Percentiles rank a stretch among this genome's conserved stretches.
Evolutionary conservation across 2,888 invertebrate species (phyloP).

Genomic region (Drosophila incognita): DNA sequence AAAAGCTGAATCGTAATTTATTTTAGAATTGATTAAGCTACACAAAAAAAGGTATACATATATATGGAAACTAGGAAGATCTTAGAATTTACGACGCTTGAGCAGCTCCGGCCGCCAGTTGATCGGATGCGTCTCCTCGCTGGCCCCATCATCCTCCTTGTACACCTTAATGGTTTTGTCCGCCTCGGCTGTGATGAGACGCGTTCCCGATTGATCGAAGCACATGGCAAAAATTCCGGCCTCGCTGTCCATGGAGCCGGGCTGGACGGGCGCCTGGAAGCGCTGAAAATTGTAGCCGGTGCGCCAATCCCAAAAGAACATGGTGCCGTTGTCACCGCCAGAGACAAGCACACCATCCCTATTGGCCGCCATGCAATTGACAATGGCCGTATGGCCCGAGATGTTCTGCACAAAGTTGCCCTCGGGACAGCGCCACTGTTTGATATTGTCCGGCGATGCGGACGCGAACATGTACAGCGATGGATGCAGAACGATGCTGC

Average conservation of each 20-base stretch:
- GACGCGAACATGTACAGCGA: constrained; percentile 96
- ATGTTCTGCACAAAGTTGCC: constrained; percentile 98
- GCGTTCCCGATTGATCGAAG: constrained; percentile 97
- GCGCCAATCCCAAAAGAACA: constrained; percentile 99
- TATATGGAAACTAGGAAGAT: constrained; percentile 10
- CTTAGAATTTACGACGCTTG: constrained; percentile 94
- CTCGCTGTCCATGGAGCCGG: constrained; percentile 99
- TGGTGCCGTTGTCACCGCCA: constrained; percentile 98
- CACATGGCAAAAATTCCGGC: constrained; percentile 98
- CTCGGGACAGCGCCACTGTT: constrained; percentile 99
- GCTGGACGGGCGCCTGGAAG: constrained; percentile 96
- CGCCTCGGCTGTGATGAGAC: constrained; percentile 98
- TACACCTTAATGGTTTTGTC: constrained; percentile 99
- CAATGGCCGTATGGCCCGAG: constrained; percentile 98
- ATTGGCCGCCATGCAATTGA: constrained; percentile 98
- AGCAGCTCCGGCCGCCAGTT: constrained; percentile 99
- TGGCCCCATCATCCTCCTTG: constrained; percentile 97
- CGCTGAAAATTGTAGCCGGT: constrained; percentile 99
- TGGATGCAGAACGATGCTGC: constrained; percentile 92
- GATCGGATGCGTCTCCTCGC: constrained; percentile 97
- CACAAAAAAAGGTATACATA: neutral
- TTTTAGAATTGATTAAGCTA: constrained; percentile 7
- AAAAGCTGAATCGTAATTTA: constrained; percentile 1
- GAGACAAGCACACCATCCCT: constrained; percentile 98
- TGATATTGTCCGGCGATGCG: constrained; percentile 99